Conservation (phyloP, 2,113 vertebrate genomes). For the Alaudala cheleensis region DNA sequence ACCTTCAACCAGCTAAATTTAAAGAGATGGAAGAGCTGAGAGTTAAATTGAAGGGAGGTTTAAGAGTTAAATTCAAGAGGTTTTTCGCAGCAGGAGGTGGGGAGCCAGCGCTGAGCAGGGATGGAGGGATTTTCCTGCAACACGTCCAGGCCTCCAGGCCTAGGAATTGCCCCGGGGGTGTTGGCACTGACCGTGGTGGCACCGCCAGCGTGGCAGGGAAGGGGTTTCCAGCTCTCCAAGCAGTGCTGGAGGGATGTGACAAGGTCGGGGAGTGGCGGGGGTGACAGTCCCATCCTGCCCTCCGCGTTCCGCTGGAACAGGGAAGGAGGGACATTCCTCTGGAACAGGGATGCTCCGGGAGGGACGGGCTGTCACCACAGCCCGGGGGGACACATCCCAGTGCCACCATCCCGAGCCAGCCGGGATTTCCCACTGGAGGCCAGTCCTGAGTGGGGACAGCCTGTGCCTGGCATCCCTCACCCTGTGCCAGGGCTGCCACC, state of each 20-base stretch:
- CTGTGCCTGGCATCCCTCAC: background rate
- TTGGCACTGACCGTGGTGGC: fast-evolving
- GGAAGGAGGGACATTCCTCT: too few relatives aligned
- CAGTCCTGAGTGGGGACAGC: background rate
- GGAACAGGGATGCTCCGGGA: background rate
- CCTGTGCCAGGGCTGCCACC: fast-evolving
- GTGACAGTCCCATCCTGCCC: background rate
- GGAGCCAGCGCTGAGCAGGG: background rate
- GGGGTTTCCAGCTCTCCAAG: fast-evolving
- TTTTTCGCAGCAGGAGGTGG: fast-evolving
- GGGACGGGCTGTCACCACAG: background rate
- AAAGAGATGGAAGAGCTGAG: background rate
- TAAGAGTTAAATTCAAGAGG: background rate
- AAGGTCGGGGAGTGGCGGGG: fast-evolving
- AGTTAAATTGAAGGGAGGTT: background rate
- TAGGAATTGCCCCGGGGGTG: fast-evolving
- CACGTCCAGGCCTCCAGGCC: background rate
- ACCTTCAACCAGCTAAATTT: fast-evolving
- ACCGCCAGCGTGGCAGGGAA: fast-evolving
- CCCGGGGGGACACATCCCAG: background rate
- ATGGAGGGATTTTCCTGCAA: background rate
- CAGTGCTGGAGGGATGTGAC: background rate
- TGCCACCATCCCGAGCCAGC: background rate
- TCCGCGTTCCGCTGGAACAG: fast-evolving
- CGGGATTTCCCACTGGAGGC: background rate